Conservation (phyloP, 2,797 vertebrate genomes). For the Hemibagrus guttatus region DNA sequence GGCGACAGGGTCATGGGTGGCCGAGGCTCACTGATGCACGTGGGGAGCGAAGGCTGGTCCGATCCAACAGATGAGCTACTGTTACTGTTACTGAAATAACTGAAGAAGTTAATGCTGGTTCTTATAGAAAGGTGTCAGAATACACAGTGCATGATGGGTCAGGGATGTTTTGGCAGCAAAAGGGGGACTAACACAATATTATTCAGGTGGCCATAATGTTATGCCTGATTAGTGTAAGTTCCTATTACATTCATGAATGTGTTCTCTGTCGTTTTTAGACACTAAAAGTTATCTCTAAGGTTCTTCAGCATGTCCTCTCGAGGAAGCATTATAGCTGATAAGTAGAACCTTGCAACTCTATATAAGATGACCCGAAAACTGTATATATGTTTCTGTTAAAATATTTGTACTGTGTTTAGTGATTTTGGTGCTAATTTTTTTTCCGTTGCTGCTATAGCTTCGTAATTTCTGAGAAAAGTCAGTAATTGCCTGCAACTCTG, state of each 20-base stretch:
- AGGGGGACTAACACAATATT: too few relatives aligned
- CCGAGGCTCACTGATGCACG: too few relatives aligned
- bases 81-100: too few relatives aligned
- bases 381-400: neutral
- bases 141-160: too few relatives aligned
- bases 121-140: too few relatives aligned
- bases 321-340: neutral
- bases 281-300: neutral
- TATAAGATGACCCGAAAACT: neutral
- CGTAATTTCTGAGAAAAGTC: neutral
- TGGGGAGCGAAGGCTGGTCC: too few relatives aligned
- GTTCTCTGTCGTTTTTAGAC: neutral
- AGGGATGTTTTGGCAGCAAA: too few relatives aligned
- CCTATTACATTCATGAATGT: neutral
- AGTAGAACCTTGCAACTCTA: neutral
- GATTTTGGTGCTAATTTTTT: neutral
- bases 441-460: neutral
- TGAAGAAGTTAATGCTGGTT: too few relatives aligned
- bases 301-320: neutral
- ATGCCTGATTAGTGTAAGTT: too few relatives aligned
- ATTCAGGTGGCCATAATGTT: too few relatives aligned
- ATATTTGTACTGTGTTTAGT: neutral
- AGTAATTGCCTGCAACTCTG: neutral
- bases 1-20: too few relatives aligned
- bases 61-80: too few relatives aligned